phyloP scores from a whole-genome alignment of 2,888 invertebrate species.

The Andrena flavipes region DNA sequence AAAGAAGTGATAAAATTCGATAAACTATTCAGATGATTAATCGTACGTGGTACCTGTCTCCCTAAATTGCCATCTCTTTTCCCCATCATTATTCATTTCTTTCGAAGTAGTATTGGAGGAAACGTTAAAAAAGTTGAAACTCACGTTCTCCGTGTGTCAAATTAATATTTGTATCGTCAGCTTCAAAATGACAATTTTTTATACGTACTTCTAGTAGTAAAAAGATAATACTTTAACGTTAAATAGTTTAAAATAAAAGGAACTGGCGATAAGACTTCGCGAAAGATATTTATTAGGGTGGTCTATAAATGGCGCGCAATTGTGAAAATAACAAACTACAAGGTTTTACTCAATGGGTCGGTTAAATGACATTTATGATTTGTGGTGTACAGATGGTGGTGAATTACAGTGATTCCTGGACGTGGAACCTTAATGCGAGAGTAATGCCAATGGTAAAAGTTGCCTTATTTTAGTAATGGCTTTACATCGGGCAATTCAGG shows the following conservation, averaged over 20 bases:
- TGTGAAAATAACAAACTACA: background rate
- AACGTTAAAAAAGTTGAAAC: too few species aligned
- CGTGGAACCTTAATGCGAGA: conserved; percentile 4
- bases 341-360: background rate
- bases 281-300: background rate
- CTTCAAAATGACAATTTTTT: too few species aligned
- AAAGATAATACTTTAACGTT: background rate
- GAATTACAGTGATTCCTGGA: background rate
- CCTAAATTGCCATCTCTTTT: too few species aligned
- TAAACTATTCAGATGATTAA: too few species aligned
- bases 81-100: too few species aligned
- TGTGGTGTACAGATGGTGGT: background rate
- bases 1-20: background rate
- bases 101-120: too few species aligned
- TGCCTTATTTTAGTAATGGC: background rate
- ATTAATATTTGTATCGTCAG: too few species aligned
- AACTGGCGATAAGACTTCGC: background rate
- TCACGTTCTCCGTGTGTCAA: too few species aligned
- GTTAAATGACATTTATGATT: conserved; percentile 1
- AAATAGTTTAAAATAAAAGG: background rate
- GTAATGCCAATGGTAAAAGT: conserved; percentile 7
- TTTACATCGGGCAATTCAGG: conserved; percentile 16
- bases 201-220: background rate
- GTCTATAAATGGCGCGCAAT: background rate
- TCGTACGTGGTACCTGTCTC: too few species aligned